Base-by-base conservation (phyloP, 2,113 vertebrate genomes). In the Pantherophis guttatus region DNA sequence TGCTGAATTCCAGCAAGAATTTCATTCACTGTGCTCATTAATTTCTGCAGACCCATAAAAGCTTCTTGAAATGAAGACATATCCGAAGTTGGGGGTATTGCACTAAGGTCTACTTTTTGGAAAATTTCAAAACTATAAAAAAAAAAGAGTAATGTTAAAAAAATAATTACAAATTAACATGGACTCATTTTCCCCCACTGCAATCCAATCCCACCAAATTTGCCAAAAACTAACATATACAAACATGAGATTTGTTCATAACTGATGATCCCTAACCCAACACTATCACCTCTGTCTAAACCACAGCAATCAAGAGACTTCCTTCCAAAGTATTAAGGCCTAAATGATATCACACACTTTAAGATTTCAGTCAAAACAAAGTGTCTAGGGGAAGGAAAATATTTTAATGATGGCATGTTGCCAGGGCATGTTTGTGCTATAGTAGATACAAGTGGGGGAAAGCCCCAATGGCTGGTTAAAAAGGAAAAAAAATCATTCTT, bases 1-100 rank as follows among this genome's bases (percentile, higher is more conserved):
- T 98, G 98, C 94, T 97, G 98, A 95, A 99, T 98, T 93, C 97
- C 98, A 95, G 98, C 97, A 91, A 95, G 98, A 95, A 99, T 98
- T 97, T 98, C 98, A 91, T 97, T 98, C 93, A 99, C 97, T 95
- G 97, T 97, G 94, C 96, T 95, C 96, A 97, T 96, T 94, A 99
- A 97, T 91, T 98, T 98, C 93, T 98, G 98, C 94, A 99, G 97
- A 95, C 96, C 98, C 70, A 97, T 81, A 95, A 98, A 96, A 10
- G 98, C 98, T 54, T 99, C 99, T 97, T 98, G 98, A 91, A 98
- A 98, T 0, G 97, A 98, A 8, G 97, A 90, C 90, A 96, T 96
- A 93, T 96, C 97, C 90, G 97, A 95, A 90, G 91, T 94, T 3
- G 94, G 90, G 81, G 94, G 90, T 93, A 94, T 39, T 48, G 97